Evolutionary conservation across 2,113 vertebrate genomes (phyloP), one percentile per base, ranked within the genome.

Genomic region (Sebastes schlegelii): DNA sequence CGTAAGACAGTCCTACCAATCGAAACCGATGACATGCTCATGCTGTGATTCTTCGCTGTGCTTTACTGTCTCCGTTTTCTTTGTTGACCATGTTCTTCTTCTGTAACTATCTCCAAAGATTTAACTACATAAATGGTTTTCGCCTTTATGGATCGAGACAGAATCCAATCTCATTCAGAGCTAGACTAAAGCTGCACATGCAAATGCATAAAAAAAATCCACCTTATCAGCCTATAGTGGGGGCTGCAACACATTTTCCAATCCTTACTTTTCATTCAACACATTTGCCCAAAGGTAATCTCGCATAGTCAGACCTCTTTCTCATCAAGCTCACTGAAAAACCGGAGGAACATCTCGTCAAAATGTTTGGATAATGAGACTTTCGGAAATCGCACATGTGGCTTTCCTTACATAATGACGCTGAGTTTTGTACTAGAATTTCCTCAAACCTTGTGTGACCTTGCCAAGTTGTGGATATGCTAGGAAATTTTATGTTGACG

Each of bases 311-410:
- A 23, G 54, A 61, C 46, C 3, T 46, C 19, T 52, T 73, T 64
- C 23, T 57, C 26, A 6, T 65, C 14, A 40, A 60, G 43, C 77
- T 75, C 43, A 5, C 5, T 45, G 43, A 46, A 66, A 49, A 69
- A 49, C 49, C 14, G 12, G 43, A 58, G 11, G 51, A 64, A 55
- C 8, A 60, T 58, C 52, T 64, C 4, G 2, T 51, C 43, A 60
- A 58, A 70, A 70, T 70, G 66, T 79, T 63, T 71, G 67, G 66
- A 45, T 26, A 70, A 57, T 57, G 52, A 81, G 43, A 67, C 54
- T 54, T 67, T 64, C 0, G 2, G 14, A 43, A 16, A 46, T 64
- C 21, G 49, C 16, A 46, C 60, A 65, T 4, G 8, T 46, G 49
- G n/a, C 55, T 64, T 63, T 45, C 8, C 13, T 51, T 6, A 73